Conservation (phyloP, 2,797 vertebrate genomes). For the Epinephelus awoara region DNA sequence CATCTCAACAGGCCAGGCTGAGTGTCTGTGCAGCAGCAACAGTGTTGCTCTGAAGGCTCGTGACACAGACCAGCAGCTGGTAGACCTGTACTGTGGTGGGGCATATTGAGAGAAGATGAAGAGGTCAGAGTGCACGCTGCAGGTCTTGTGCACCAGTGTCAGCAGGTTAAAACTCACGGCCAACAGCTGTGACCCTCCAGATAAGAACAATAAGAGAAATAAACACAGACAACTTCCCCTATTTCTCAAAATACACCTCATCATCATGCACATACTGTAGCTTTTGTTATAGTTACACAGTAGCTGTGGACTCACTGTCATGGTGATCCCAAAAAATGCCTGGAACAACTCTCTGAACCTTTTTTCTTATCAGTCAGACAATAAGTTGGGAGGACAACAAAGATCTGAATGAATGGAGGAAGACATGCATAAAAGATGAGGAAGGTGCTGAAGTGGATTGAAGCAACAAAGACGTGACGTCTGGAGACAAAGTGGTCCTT, state of each 20-base stretch:
- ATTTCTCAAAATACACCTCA: too few relatives aligned
- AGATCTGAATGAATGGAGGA: conserved; percentile 33
- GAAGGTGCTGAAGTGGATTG: conserved; percentile 39
- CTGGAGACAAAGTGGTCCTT: conserved; percentile 14
- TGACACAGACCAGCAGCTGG: background rate
- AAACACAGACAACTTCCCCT: background rate
- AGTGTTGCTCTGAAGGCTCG: background rate
- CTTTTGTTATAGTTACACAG: too few relatives aligned
- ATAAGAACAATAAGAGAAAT: background rate
- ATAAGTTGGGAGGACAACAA: conserved; percentile 16
- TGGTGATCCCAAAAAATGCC: too few relatives aligned
- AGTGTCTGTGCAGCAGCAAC: background rate
- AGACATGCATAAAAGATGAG: conserved; percentile 54
- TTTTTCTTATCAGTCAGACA: conserved; percentile 46
- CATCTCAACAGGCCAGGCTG: background rate
- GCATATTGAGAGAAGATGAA: background rate
- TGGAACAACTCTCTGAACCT: too few relatives aligned
- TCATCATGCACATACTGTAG: too few relatives aligned
- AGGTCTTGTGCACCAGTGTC: background rate
- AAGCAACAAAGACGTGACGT: conserved; percentile 29
- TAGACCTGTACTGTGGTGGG: background rate
- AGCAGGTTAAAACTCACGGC: background rate
- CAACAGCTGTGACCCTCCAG: background rate
- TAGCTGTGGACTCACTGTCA: too few relatives aligned
- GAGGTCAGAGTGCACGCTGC: background rate